phyloP scores from a whole-genome alignment of 2,888 invertebrate species.

The Abrostola triplasia region DNA sequence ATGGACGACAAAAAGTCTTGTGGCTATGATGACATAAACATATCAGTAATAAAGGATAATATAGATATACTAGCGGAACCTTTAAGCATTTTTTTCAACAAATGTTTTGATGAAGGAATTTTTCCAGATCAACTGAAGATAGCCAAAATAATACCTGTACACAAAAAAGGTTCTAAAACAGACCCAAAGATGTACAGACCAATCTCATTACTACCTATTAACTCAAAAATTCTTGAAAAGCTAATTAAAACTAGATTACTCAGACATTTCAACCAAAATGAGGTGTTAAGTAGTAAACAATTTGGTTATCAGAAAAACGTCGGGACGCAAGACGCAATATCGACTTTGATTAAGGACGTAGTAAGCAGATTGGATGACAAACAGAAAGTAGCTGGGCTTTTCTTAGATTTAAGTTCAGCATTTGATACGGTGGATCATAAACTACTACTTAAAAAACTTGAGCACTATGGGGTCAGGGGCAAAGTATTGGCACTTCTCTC shows the following conservation, averaged over 20 bases:
- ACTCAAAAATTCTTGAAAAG: conserved; percentile 12
- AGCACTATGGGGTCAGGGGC: background rate
- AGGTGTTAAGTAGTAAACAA: conserved; percentile 4
- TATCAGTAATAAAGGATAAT: conserved; percentile 25
- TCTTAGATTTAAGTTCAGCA: conserved; percentile 6
- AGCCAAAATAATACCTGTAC: conserved; percentile 7
- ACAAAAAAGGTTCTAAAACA: conserved; percentile 5
- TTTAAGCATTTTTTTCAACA: conserved; percentile 20
- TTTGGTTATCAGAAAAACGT: conserved; percentile 5
- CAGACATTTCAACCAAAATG: conserved; percentile 1
- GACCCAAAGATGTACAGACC: conserved; percentile 8
- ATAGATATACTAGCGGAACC: conserved; percentile 26
- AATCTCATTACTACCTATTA: conserved; percentile 1
- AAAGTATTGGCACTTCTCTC: conserved; percentile 1
- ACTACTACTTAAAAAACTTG: background rate
- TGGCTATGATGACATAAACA: conserved; percentile 26
- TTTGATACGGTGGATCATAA: conserved; percentile 5
- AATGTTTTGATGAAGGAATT: conserved; percentile 11
- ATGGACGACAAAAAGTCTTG: conserved; percentile 21
- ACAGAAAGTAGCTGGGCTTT: conserved; percentile 3
- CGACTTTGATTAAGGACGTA: conserved; percentile 1
- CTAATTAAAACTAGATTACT: conserved; percentile 8
- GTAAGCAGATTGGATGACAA: background rate
- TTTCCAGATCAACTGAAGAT: conserved; percentile 11
- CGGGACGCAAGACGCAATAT: conserved; percentile 8